Base-by-base conservation (phyloP, 1,140 invertebrate genomes). In the Bombyx mori region DNA sequence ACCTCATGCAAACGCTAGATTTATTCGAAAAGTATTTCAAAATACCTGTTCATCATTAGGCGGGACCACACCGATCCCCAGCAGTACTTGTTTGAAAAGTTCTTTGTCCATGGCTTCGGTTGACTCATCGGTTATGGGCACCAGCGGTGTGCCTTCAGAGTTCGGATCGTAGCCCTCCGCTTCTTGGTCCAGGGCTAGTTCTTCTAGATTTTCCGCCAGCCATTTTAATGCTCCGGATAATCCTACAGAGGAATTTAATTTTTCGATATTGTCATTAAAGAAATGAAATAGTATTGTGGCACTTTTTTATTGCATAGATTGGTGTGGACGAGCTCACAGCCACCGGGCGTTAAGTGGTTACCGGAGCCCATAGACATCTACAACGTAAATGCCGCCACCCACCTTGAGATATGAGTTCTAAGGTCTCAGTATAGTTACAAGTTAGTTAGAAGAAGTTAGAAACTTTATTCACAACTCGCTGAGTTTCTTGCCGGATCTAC, bases 141-240 rank as follows among this genome's bases (percentile, higher is more conserved):
- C 91, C n/a, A 93, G 75, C 3, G 92, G 91, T 26, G 90, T 88
- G n/a, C 89, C 90, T 59, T 90, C 90, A 8, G 76, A 73, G 52
- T 79, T 88, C 3, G 82, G 72, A 46, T 86, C 75, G 53, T 65
- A 87, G 1, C 85, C 86, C 57, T 88, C 86, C 0, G 87, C 83
- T 66, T 89, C 85, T 61, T 88, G 85, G 52, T 88, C 86, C 35
- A 88, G 58, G 0, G 86, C 86, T 7, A 87, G 81, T 59, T 88
- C 86, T 70, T 88, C 87, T 18, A 88, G 63, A 56, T 65, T 82
- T 62, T 88, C 87, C 2, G 79, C 78, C 44, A 89, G 47, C 87
- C 87, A 89, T 58, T 72, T 77, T n/a, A 89, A 61, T 47, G 77
- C 71, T 70, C 85, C 81, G 0, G 68, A 62, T 6, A 74, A 66